Evolutionary conservation across 2,888 invertebrate genomes (phyloP).

Genomic region (Nasonia oneida): DNA sequence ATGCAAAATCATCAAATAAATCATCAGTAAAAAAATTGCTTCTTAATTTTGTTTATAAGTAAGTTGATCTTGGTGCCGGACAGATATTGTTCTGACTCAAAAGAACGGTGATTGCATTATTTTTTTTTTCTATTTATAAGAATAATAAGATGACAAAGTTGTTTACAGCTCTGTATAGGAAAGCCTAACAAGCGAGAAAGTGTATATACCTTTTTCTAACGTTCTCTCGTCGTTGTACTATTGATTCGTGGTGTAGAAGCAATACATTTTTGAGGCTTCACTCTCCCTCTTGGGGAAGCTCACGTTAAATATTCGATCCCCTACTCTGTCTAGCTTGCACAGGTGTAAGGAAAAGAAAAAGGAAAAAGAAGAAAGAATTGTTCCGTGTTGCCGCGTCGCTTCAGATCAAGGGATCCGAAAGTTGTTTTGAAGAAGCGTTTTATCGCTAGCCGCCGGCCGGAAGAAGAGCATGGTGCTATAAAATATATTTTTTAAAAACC

Average conservation of each 20-base stretch:
- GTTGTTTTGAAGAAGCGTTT: neutral
- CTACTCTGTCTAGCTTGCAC: constrained; percentile 71
- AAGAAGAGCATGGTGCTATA: constrained; percentile 24
- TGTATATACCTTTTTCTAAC: constrained; percentile 60
- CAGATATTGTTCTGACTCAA: neutral
- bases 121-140: neutral
- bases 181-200: constrained; percentile 60
- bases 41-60: neutral
- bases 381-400: constrained; percentile 66
- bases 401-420: constrained; percentile 30
- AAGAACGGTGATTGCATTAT: neutral
- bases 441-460: constrained; percentile 7
- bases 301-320: constrained; percentile 72
- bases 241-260: constrained; percentile 75
- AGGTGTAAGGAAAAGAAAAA: constrained; percentile 72
- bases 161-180: constrained; percentile 35
- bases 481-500: constrained; percentile 26
- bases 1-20: neutral
- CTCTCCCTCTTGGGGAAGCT: constrained; percentile 73
- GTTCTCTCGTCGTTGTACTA: constrained; percentile 67
- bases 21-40: neutral
- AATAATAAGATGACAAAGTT: neutral
- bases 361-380: constrained; percentile 67
- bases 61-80: too few relatives aligned
- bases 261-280: constrained; percentile 76